phyloP scores from a whole-genome alignment of 2,888 invertebrate species.

The Coelopa pilipes region DNA sequence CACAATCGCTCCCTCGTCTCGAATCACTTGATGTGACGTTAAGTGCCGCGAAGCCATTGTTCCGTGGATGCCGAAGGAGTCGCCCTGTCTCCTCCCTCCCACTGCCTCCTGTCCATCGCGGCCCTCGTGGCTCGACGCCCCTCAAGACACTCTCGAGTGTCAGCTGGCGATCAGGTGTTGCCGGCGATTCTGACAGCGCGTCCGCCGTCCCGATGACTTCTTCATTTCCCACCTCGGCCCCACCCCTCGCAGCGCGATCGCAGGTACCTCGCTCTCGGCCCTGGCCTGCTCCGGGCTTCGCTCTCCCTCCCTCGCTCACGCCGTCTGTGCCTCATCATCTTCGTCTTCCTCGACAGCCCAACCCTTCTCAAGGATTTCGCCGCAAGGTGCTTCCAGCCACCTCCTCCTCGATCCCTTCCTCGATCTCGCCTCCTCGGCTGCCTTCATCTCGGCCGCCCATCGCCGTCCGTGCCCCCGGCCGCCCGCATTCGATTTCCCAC shows the following conservation, averaged over 20 bases:
- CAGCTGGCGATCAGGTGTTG: not conserved
- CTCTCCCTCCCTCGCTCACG: not conserved
- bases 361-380: slow-evolving; percentile 6
- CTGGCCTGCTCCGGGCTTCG: too few species aligned
- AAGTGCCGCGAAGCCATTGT: not conserved
- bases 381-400: not conserved
- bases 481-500: not conserved
- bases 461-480: too few species aligned
- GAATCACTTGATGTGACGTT: slow-evolving; percentile 7
- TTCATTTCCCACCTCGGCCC: not conserved
- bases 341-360: not conserved
- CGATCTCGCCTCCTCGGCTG: not conserved
- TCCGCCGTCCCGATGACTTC: too few species aligned
- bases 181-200: too few species aligned
- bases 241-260: too few species aligned
- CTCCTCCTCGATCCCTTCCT: not conserved
- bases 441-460: not conserved
- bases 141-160: not conserved
- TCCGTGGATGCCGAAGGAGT: not conserved
- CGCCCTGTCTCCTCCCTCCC: too few species aligned
- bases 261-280: too few species aligned
- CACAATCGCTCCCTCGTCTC: not conserved
- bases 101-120: not conserved
- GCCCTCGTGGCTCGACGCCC: not conserved
- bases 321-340: slow-evolving; percentile 13